Conservation (phyloP, 1,140 invertebrate genomes). For the Druon quercuslanigerum region DNA sequence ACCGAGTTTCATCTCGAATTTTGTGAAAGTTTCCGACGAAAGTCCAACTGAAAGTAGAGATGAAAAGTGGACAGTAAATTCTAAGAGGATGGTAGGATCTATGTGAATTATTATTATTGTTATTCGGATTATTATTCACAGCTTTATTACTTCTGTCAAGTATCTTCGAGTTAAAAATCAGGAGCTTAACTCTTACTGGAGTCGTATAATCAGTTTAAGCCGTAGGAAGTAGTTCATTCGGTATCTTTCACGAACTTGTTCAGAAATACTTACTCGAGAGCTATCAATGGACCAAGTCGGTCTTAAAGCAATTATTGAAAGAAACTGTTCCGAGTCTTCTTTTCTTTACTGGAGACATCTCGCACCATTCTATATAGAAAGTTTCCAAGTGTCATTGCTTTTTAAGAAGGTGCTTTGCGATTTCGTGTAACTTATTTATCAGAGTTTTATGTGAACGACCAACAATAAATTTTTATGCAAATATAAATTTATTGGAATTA, state of each 20-base stretch:
- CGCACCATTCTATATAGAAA: conserved; percentile 48
- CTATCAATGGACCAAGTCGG: conserved; percentile 53
- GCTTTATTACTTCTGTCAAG: conserved; percentile 53
- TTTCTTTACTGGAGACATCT: conserved; percentile 42
- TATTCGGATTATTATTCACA: conserved; percentile 48
- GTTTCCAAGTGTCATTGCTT: conserved; percentile 33
- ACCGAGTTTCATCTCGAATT: conserved; percentile 5
- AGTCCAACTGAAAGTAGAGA: conserved; percentile 25
- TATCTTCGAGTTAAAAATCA: conserved; percentile 40
- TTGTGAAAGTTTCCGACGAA: conserved; percentile 15
- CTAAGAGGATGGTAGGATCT: background rate
- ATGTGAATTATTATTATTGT: conserved; percentile 44
- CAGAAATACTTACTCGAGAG: conserved; percentile 54
- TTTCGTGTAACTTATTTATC: background rate
- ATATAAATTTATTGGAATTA: too few species aligned
- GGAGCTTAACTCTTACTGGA: conserved; percentile 44
- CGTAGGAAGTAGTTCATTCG: conserved; percentile 52
- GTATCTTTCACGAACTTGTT: conserved; percentile 58
- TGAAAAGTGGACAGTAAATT: conserved; percentile 12
- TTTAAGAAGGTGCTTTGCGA: background rate
- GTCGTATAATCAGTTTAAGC: conserved; percentile 55
- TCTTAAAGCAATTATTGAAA: conserved; percentile 57
- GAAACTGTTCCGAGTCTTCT: conserved; percentile 53
- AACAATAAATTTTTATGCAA: conserved; percentile 7
- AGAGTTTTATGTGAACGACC: conserved; percentile 35